Evolutionary conservation across 2,113 vertebrate genomes (phyloP), one percentile per base, ranked within the genome.

Genomic region (Centropus unirufus): DNA sequence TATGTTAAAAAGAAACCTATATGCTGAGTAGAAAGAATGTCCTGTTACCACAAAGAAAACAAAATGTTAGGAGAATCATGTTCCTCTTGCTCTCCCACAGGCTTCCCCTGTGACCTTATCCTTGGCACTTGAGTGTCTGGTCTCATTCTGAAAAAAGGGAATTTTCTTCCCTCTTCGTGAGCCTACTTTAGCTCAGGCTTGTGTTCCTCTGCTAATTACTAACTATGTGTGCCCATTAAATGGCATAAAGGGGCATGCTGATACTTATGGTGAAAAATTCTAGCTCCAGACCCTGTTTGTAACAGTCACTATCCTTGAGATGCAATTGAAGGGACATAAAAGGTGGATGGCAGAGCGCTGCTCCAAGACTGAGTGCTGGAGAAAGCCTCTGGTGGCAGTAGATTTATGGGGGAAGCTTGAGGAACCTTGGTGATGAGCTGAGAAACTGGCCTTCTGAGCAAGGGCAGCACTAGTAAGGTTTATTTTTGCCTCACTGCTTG

Each of bases 341-440:
- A 2, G 3, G 11, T n/a, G 58, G 42, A 68, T 14, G 44, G 32
- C 29, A 76, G 42, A 59, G 54, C 4, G 4, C 32, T 42, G 9
- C 21, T 67, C 47, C 0, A 0, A 36, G 47, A 6, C 11, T 82
- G n/a, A 89, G 5, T 0, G 0, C 21, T 40, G 39, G 21, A 26
- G 52, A 85, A 67, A 40, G 18, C 30, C 12, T 5, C 32, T 79
- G 24, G 14, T 24, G 32, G 19, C 8, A 9, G 15, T 42, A 61
- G 51, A 66, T 5, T 1, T 1, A 17, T 62, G 52, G 27, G 52
- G 27, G 14, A 79, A 39, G 40, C 15, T 34, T 40, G 46, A 8
- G 17, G 13, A 78, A 36, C 46, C 18, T 34, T 46, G 44, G 8
- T 14, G 13, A 6, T 21, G 11, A 32, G 26, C 16, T 59, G 40